These are phyloP conservation scores for Leptobrachium ailaonicum DNA, from an alignment of 2,113 vertebrate genomes.

Conservation along the genomic window DNA sequence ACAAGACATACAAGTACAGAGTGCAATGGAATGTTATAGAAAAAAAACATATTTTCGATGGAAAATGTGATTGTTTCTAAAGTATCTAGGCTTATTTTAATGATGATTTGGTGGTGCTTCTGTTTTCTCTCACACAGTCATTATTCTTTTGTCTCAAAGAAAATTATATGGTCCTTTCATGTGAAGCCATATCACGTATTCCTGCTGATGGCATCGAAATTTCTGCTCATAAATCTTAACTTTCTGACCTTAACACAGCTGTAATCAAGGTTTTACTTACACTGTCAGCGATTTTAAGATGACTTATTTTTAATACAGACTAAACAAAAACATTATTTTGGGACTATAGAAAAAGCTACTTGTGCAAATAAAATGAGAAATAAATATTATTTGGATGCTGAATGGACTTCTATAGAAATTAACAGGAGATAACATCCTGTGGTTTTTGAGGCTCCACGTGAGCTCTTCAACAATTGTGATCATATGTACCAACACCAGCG, in stretches of 20 bases:
- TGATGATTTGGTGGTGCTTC: constrained; percentile 1
- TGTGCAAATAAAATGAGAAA: background rate
- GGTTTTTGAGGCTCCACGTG: too few relatives aligned
- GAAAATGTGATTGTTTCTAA: constrained; percentile 4
- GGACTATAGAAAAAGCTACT: background rate
- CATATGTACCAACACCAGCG: too few relatives aligned
- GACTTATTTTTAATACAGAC: constrained; percentile 2
- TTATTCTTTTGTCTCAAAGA: constrained; percentile 13
- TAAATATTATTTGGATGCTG: too few relatives aligned
- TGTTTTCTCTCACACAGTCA: constrained; percentile 12
- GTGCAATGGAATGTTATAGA: background rate
- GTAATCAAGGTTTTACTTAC: constrained; percentile 20
- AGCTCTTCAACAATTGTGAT: too few relatives aligned
- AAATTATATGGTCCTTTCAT: constrained; percentile 20
- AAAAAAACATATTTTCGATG: background rate
- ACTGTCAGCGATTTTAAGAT: constrained; percentile 15
- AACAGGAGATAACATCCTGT: too few relatives aligned
- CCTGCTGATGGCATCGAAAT: constrained; percentile 24
- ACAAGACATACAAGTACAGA: background rate
- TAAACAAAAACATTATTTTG: background rate
- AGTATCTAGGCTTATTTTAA: background rate
- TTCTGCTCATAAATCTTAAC: constrained; percentile 17
- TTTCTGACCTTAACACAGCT: constrained; percentile 20
- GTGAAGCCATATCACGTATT: constrained; percentile 24
- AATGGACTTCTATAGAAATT: too few relatives aligned